phyloP scores from a whole-genome alignment of 2,797 vertebrate species.

The Epinephelus awoara region DNA sequence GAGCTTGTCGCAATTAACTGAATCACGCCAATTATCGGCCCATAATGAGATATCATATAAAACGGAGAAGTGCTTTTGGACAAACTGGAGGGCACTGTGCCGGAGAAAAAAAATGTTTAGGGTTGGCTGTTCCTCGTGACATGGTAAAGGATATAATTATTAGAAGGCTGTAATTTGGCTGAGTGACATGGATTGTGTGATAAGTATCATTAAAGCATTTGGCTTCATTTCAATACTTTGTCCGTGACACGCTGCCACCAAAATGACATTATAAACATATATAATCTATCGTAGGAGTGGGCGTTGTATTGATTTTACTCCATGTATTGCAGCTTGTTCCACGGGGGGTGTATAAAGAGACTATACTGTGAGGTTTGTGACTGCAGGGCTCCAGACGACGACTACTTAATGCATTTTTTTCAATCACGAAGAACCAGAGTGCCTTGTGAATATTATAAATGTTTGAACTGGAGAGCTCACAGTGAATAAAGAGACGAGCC shows the following conservation, averaged over 20 bases:
- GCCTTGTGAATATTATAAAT: too few species aligned
- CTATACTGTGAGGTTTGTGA: too few species aligned
- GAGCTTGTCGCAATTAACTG: constrained; percentile 82
- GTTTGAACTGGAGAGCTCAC: too few species aligned
- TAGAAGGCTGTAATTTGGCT: constrained; percentile 62
- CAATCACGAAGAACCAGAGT: too few species aligned
- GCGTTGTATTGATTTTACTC: too few species aligned
- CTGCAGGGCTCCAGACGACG: too few species aligned
- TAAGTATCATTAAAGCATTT: constrained; percentile 64
- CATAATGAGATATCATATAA: constrained; percentile 79
- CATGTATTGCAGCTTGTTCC: too few species aligned
- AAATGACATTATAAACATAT: neutral
- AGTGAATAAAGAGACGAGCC: too few species aligned
- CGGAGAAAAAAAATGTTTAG: constrained; percentile 29
- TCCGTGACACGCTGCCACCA: constrained; percentile 19
- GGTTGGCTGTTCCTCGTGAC: constrained; percentile 53
- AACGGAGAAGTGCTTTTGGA: constrained; percentile 68
- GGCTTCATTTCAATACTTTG: constrained; percentile 48
- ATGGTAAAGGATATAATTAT: constrained; percentile 68
- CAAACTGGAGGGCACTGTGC: constrained; percentile 58
- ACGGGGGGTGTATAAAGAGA: too few species aligned
- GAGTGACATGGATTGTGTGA: constrained; percentile 63
- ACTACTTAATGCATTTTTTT: too few species aligned
- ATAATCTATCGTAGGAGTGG: too few species aligned
- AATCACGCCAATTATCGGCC: constrained; percentile 81